Evolutionary conservation across 2,113 vertebrate genomes (phyloP).

Genomic region (Panthera uncia): DNA sequence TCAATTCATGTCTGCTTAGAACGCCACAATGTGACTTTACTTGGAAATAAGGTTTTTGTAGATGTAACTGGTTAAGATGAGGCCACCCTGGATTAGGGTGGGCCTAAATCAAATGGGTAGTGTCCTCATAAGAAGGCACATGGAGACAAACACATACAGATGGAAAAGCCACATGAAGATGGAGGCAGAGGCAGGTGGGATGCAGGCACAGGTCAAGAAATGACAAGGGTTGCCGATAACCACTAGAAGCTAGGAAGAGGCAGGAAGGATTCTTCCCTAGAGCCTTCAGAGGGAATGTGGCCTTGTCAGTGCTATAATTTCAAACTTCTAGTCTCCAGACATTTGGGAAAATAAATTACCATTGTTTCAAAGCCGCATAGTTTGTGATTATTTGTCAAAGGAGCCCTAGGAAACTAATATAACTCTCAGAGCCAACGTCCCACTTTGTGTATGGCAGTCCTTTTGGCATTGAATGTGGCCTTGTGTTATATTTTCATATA

Average conservation of each 20-base stretch:
- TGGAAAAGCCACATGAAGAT: not conserved
- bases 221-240: not conserved
- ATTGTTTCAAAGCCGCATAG: not conserved
- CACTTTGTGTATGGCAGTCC: not conserved
- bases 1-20: not conserved
- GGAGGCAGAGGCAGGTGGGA: not conserved
- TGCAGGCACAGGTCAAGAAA: not conserved
- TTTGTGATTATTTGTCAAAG: not conserved
- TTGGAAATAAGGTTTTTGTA: conserved; percentile 36
- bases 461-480: not conserved
- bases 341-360: not conserved
- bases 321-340: not conserved
- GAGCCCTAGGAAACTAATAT: not conserved
- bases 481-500: not conserved
- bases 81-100: not conserved
- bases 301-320: not conserved
- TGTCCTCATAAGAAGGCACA: not conserved
- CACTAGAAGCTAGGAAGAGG: not conserved
- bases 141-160: not conserved
- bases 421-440: not conserved
- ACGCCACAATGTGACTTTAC: not conserved
- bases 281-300: not conserved
- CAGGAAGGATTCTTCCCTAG: not conserved
- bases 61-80: not conserved
- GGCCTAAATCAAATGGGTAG: not conserved